Evolutionary conservation across 1,140 invertebrate genomes (phyloP).

Genomic region (Drosophila fuyamai): DNA sequence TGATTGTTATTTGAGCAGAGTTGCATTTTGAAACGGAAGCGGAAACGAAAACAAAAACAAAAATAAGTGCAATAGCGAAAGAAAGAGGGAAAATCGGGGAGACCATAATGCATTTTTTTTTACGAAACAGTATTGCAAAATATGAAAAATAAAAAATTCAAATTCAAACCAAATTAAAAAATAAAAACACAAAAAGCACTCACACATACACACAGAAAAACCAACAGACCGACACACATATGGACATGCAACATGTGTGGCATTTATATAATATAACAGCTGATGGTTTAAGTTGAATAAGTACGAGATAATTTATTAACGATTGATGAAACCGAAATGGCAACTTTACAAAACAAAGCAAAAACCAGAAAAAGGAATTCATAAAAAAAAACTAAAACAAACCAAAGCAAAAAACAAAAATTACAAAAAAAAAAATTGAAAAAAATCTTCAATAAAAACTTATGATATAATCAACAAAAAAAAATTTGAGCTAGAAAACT

Average conservation of each 20-base stretch:
- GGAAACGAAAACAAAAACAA: constrained; percentile 8
- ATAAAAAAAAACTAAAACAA: constrained; percentile 51
- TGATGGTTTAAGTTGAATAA: constrained; percentile 77
- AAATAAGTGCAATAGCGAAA: constrained; percentile 17
- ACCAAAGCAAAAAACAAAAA: constrained; percentile 48
- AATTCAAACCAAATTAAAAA: constrained; percentile 29
- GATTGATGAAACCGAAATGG: constrained; percentile 59
- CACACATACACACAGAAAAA: constrained; percentile 36
- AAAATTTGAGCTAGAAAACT: constrained; percentile 17
- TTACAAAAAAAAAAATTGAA: constrained; percentile 60
- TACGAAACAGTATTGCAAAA: constrained; percentile 68
- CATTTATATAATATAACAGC: constrained; percentile 76
- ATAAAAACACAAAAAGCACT: constrained; percentile 35
- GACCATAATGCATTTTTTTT: constrained; percentile 44
- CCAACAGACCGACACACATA: constrained; percentile 46
- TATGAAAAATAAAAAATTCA: constrained; percentile 10
- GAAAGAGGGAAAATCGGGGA: constrained; percentile 7
- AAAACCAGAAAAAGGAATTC: constrained; percentile 38
- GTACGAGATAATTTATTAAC: constrained; percentile 78
- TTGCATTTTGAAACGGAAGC: constrained; percentile 9
- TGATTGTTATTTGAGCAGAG: constrained; percentile 12
- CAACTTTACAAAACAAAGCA: constrained; percentile 34
- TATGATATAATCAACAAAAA: constrained; percentile 85
- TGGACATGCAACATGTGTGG: constrained; percentile 59
- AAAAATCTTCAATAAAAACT: constrained; percentile 84